phyloP scores from a whole-genome alignment of 2,888 invertebrate genomes.

The Torymus tubicola region DNA sequence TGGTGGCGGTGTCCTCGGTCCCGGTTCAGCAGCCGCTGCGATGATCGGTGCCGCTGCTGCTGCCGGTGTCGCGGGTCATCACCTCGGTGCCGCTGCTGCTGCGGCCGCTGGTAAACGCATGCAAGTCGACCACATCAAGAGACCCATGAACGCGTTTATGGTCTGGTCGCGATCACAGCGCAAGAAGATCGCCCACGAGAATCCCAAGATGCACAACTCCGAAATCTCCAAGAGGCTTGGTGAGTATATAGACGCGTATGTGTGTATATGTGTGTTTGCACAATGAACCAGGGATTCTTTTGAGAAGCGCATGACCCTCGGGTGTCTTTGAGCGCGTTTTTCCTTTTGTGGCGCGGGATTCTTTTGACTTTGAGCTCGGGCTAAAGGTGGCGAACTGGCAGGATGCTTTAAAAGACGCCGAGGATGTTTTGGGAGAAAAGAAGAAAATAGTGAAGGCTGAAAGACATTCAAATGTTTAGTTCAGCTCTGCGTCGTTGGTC shows the following conservation, averaged over 20 bases:
- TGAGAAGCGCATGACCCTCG: too few species aligned
- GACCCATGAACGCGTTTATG: slow-evolving; percentile 99
- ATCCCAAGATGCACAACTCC: slow-evolving; percentile 99
- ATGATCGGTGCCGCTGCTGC: slow-evolving; percentile 72
- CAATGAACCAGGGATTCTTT: too few species aligned
- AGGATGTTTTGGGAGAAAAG: too few species aligned
- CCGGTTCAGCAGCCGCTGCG: slow-evolving; percentile 59
- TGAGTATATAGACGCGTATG: slow-evolving; percentile 75
- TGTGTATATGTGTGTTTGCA: slow-evolving; percentile 1
- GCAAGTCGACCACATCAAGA: slow-evolving; percentile 93
- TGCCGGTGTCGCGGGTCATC: slow-evolving; percentile 66
- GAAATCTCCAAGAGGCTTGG: slow-evolving; percentile 96
- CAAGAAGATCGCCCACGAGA: slow-evolving; percentile 97
- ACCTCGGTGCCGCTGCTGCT: slow-evolving; percentile 76
- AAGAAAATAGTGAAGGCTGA: too few species aligned
- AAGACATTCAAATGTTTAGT: too few species aligned
- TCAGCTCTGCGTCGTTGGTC: too few species aligned
- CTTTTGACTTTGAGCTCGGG: too few species aligned
- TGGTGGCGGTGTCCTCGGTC: too few species aligned
- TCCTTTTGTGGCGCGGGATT: too few species aligned
- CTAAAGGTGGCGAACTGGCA: too few species aligned
- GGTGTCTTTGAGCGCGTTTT: too few species aligned
- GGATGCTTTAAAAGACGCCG: too few species aligned
- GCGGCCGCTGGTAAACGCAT: slow-evolving; percentile 79
- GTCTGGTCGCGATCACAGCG: slow-evolving; percentile 96